Evolutionary conservation across 1,140 invertebrate genomes (phyloP).

Genomic region (fruit fly (Drosophila melanogaster)): Release_6_plus_ISO1_MT NT_037436.4:2284501-2285000

Average conservation of each 20-base stretch:
- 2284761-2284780: slow-evolving; percentile 19
- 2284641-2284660: background rate
- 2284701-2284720: slow-evolving; percentile 42
- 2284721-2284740: slow-evolving; percentile 54
- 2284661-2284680: slow-evolving; percentile 4
- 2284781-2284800: slow-evolving; percentile 27
- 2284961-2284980: slow-evolving; percentile 56
- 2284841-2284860: slow-evolving; percentile 1
- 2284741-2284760: slow-evolving; percentile 62
- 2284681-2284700: slow-evolving; percentile 26
- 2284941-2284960: slow-evolving; percentile 18
- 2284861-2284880: slow-evolving; percentile 31
- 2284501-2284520: slow-evolving; percentile 60
- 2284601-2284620: slow-evolving; percentile 50
- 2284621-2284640: slow-evolving; percentile 21
- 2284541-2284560: slow-evolving; percentile 44
- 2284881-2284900: slow-evolving; percentile 15
- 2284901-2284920: slow-evolving; percentile 28
- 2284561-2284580: slow-evolving; percentile 50
- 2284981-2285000: slow-evolving; percentile 8
- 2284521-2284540: slow-evolving; percentile 52
- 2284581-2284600: slow-evolving; percentile 21
- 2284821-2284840: slow-evolving; percentile 13
- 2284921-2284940: slow-evolving; percentile 13
- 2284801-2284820: slow-evolving; percentile 63